A percentile compares a stretch with the other conserved stretches of the same genome.
Evolutionary conservation across 1,140 invertebrate genomes (phyloP).

Genomic region (Hetaerina americana): DNA sequence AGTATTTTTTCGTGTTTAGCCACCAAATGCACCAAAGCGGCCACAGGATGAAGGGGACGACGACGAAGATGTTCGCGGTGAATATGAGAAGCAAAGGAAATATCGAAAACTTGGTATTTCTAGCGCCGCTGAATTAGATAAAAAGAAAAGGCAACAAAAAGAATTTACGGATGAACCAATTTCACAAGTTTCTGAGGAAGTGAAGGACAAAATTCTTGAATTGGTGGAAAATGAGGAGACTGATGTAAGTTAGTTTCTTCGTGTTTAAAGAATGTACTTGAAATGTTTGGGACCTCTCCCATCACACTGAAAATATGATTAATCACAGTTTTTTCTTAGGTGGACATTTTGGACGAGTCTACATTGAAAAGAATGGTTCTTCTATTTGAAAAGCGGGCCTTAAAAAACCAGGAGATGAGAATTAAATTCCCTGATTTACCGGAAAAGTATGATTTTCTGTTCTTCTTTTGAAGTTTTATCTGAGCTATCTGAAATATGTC

Average conservation of each 20-base stretch:
- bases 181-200: slow-evolving; percentile 51
- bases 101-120: slow-evolving; percentile 7
- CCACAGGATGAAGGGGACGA: slow-evolving; percentile 44
- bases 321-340: slow-evolving; percentile 29
- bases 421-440: slow-evolving; percentile 97
- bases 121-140: neutral
- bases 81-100: slow-evolving; percentile 25
- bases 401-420: slow-evolving; percentile 95
- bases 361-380: slow-evolving; percentile 78
- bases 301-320: neutral
- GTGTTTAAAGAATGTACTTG: neutral
- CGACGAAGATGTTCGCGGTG: slow-evolving; percentile 37
- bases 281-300: neutral
- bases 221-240: slow-evolving; percentile 70
- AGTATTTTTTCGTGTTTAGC: slow-evolving; percentile 35
- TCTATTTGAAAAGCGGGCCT: slow-evolving; percentile 84
- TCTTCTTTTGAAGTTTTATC: neutral
- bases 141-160: slow-evolving; percentile 18
- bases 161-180: slow-evolving; percentile 37
- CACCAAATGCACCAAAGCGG: slow-evolving; percentile 62
- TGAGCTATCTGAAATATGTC: no score
- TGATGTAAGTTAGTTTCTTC: slow-evolving; percentile 36
- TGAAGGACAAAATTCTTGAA: slow-evolving; percentile 64
- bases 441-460: slow-evolving; percentile 52
- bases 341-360: slow-evolving; percentile 71